A percentile compares a stretch with the other conserved stretches of the same genome.
Conservation (phyloP, 2,888 invertebrate species). For the Eurois occulta region DNA sequence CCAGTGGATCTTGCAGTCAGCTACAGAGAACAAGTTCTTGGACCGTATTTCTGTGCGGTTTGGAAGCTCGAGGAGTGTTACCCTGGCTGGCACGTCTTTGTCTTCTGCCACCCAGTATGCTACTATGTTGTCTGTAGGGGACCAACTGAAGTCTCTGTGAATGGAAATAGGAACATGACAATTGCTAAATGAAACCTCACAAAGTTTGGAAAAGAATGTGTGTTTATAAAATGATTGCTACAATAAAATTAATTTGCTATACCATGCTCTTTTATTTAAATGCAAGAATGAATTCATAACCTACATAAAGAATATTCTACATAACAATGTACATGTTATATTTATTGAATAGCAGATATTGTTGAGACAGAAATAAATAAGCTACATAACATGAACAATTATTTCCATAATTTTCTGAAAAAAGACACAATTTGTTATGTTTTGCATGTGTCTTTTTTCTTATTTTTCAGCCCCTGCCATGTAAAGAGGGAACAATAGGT, state of each 20-base stretch:
- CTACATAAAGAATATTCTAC: slow-evolving; percentile 3
- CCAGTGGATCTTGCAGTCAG: slow-evolving; percentile 99
- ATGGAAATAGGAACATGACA: not conserved
- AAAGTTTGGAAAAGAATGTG: not conserved
- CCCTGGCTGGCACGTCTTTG: slow-evolving; percentile 98
- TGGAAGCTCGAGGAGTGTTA: slow-evolving; percentile 97
- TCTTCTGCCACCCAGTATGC: slow-evolving; percentile 99
- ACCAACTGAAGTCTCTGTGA: slow-evolving; percentile 98
- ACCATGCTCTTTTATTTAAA: slow-evolving; percentile 13
- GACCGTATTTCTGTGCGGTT: slow-evolving; percentile 96
- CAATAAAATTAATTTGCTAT: slow-evolving; percentile 4
- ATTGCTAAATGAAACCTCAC: not conserved
- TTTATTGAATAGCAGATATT: not conserved
- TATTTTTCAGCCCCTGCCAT: not conserved
- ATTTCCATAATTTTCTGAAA: not conserved
- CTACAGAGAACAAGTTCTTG: slow-evolving; percentile 99
- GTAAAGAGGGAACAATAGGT: too few species aligned
- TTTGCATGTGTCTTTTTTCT: not conserved
- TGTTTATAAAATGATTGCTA: not conserved
- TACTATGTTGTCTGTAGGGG: slow-evolving; percentile 98
- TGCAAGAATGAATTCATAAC: not conserved
- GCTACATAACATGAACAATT: not conserved
- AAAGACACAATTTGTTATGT: not conserved
- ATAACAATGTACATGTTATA: not conserved
- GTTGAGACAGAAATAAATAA: slow-evolving; percentile 10